Percentiles rank a stretch among this genome's conserved stretches.
phyloP scores from a whole-genome alignment of 2,797 vertebrate genomes.

The Rhinoraja longicauda region DNA sequence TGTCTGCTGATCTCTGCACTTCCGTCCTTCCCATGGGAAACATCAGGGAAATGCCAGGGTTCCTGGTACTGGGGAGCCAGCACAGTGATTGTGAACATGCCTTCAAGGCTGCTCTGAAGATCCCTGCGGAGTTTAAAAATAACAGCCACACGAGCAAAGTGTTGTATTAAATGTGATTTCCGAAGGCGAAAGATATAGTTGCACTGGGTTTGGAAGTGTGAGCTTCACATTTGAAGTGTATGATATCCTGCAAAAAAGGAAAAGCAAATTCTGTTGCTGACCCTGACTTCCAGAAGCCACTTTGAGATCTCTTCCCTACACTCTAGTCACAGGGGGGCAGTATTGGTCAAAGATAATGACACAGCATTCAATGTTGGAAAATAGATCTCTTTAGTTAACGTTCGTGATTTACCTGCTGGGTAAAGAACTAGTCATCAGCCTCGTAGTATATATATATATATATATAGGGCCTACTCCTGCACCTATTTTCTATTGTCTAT shows the following conservation, averaged over 20 bases:
- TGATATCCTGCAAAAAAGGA: not conserved
- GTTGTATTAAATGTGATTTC: not conserved
- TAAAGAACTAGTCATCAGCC: too few species aligned
- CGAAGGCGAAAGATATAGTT: not conserved
- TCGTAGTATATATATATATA: too few species aligned
- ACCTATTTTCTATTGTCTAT: too few species aligned
- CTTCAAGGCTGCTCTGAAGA: not conserved
- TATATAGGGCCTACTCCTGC: too few species aligned
- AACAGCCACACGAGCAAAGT: not conserved
- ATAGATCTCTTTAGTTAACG: not conserved
- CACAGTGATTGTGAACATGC: not conserved
- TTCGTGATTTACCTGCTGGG: too few species aligned
- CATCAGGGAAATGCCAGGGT: not conserved
- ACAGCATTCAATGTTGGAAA: not conserved
- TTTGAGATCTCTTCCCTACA: not conserved
- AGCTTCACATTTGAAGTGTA: not conserved
- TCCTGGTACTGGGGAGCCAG: not conserved
- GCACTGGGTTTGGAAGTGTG: not conserved
- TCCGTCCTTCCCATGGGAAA: conserved; percentile 54
- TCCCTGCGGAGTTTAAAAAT: not conserved
- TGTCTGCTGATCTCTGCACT: conserved; percentile 48
- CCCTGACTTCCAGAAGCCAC: not conserved
- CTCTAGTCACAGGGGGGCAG: not conserved
- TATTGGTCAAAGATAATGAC: not conserved
- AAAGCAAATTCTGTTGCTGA: not conserved